These are phyloP conservation scores for Xylophagus ater DNA, from an alignment of 2,888 invertebrate species.

Conservation along the genomic window DNA sequence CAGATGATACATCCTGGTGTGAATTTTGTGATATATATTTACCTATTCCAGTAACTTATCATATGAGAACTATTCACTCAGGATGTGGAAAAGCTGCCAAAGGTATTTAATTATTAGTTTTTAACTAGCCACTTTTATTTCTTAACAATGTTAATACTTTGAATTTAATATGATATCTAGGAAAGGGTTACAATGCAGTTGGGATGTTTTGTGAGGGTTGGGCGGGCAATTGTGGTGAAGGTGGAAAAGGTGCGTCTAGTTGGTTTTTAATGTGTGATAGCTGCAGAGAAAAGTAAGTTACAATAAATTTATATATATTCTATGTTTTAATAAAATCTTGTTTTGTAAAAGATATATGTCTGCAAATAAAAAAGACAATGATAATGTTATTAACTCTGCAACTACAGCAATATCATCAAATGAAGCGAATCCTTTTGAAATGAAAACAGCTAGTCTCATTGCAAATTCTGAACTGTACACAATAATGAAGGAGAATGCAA, in stretches of 20 bases:
- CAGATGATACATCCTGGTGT: conserved; percentile 46
- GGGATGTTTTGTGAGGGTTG: conserved; percentile 81
- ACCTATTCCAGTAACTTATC: conserved; percentile 71
- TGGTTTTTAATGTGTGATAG: conserved; percentile 90
- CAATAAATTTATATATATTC: conserved; percentile 13
- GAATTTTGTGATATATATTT: conserved; percentile 77
- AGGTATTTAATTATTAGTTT: conserved; percentile 35
- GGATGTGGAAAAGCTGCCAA: conserved; percentile 81
- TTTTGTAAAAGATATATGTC: conserved; percentile 34
- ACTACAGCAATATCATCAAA: conserved; percentile 32
- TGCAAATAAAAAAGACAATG: conserved; percentile 34
- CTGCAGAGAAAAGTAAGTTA: conserved; percentile 68
- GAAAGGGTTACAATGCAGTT: conserved; percentile 81
- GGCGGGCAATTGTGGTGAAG: conserved; percentile 82
- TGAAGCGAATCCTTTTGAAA: conserved; percentile 39
- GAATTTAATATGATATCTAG: conserved; percentile 6
- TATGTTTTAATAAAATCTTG: no score
- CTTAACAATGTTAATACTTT: not conserved
- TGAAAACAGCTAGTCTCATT: conserved; percentile 32
- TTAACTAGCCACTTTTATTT: not conserved
- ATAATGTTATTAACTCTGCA: conserved; percentile 30
- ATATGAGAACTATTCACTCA: conserved; percentile 81
- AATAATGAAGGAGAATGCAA: conserved; percentile 85
- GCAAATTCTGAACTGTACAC: conserved; percentile 39
- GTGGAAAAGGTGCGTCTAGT: conserved; percentile 63